Evolutionary conservation across 2,113 vertebrate genomes (phyloP), one percentile per base, ranked within the genome.

Genomic region (Neoarius graeffei): DNA sequence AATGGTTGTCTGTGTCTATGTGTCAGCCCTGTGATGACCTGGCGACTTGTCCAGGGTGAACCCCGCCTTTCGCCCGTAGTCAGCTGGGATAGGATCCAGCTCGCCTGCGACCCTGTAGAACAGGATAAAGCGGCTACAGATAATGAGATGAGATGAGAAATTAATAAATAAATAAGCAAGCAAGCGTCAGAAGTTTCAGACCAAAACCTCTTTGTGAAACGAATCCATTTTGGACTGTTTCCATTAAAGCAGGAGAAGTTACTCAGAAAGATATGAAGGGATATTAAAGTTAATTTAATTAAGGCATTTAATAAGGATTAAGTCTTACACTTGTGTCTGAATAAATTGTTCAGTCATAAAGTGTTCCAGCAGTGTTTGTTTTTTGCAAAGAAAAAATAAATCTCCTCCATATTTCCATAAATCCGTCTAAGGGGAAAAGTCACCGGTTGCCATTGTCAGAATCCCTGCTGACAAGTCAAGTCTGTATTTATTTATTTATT

Each of bases 381-480:
- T 42, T 80, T 27, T 80, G 30, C 27, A 54, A 50, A 88, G 69
- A 62, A 69, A 73, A 50, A 56, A 74, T 66, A 87, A 20, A 54
- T 81, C 35, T 74, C n/a, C 69, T 81, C 27, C 64, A 23, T 77
- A 87, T 87, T 89, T 90, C 84, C 87, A 86, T 85, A 87, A 87
- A 85, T 62, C 86, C 15, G 82, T 85, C 81, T 83, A 50, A 56
- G 69, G 57, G 85, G 76, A 86, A 86, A 85, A 85, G 88, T n/a
- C 81, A 54, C 87, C 92, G 92, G 93, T 93, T 94, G 54, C 59
- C 92, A 93, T 92, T 91, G 91, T 91, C 92, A 90, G 81, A 93
- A 93, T 93, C 92, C 90, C 86, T 89, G 42, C 92, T 92, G 93
- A 93, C 93, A 93, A 93, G 91, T 88, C 91, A 92, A 92, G 42